Base-by-base conservation (phyloP, 1,140 invertebrate species). In the Polypedilum pembai region DNA sequence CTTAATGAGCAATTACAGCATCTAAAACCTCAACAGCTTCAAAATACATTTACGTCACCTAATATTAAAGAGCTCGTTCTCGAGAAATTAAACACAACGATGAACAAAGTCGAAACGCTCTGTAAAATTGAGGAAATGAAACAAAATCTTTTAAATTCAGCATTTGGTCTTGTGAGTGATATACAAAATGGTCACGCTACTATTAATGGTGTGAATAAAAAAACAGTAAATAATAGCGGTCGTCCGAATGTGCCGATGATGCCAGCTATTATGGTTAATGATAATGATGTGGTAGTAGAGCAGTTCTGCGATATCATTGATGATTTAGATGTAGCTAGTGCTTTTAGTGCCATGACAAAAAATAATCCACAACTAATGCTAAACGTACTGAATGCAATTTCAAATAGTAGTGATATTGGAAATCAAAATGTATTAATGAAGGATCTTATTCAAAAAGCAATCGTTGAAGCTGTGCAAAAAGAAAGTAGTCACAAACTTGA, bases 281-380 rank as follows among this genome's bases (percentile, higher is more conserved):
- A 69, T 20, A 69, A 69, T 20, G 65, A 69, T 10, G 2, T 69
- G n/a, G 18, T 69, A 18, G 20, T 21, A 7, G 65, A 69, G 7
- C 65, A 69, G 12, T 69, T 69, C 65, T 69, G 65, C 18, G 65
- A 69, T 69, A 18, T 69, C 12, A 18, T 69, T 20, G 65, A 69
- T 0, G 65, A 69, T 69, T 18, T 69, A 18, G 65, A 69, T 20
- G 65, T 69, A 20, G 17, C 65, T 12, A 69, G 65, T 69, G 65
- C 65, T 18, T 80, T 83, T 73, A 77, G 79, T 45, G 83, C 82
- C 76, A 74, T 83, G 24, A 74, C 76, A n/a, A 80, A 82, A 76
- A 75, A 79, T 73, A 79, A 80, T 75, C 76, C 79, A 24, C 77
- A 80, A 73, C 77, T 83, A 40, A 40, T 80, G 5, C 74, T 79